Percentiles rank a stretch among this genome's conserved stretches.
Evolutionary conservation across 1,140 invertebrate species (phyloP).

Genomic region (Gonatopus flavifemur): DNA sequence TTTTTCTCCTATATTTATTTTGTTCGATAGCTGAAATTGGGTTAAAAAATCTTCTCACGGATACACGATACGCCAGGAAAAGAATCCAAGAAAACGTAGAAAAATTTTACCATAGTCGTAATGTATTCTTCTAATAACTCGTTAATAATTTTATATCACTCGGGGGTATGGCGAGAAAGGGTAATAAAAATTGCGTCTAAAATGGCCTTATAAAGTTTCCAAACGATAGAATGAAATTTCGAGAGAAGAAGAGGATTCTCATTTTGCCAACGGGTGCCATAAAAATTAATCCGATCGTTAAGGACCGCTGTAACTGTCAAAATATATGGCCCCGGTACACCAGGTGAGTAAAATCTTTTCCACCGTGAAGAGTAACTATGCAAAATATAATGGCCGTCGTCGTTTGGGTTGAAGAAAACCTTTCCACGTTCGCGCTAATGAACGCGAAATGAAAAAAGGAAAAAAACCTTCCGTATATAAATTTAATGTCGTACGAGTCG

Average conservation of each 20-base stretch:
- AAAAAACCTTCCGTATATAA: neutral
- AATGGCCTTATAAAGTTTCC: slow-evolving; percentile 28
- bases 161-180: too few relatives aligned
- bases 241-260: slow-evolving; percentile 30
- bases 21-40: too few relatives aligned
- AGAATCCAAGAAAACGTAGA: too few relatives aligned
- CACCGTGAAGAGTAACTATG: slow-evolving; percentile 18
- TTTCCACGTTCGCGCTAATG: neutral
- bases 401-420: neutral
- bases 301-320: slow-evolving; percentile 47
- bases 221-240: slow-evolving; percentile 25
- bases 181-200: too few relatives aligned
- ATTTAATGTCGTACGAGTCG: neutral
- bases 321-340: slow-evolving; percentile 43
- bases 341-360: slow-evolving; percentile 28
- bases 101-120: too few relatives aligned
- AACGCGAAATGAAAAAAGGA: neutral
- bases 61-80: too few relatives aligned
- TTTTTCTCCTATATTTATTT: too few relatives aligned
- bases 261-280: slow-evolving; percentile 40
- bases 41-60: too few relatives aligned
- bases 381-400: neutral
- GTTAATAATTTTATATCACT: too few relatives aligned
- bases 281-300: slow-evolving; percentile 55
- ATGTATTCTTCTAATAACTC: too few relatives aligned